Conservation (phyloP, 2,888 invertebrate species). For the Ophion ventricosus region DNA sequence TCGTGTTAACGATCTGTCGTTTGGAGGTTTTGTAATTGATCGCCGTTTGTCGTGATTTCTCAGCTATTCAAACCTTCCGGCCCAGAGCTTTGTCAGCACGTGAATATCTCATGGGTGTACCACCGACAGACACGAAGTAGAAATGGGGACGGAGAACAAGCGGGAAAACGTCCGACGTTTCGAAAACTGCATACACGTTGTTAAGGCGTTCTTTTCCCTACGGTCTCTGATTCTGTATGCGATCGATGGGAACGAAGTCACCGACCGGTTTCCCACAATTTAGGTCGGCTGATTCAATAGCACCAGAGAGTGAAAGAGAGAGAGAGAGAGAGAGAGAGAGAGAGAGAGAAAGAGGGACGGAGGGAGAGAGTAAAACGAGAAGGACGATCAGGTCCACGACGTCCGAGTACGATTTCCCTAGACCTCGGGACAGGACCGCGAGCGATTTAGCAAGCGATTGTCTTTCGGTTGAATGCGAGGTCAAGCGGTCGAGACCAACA, state of each 20-base stretch:
- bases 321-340: background rate
- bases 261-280: slow-evolving; percentile 56
- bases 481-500: slow-evolving; percentile 40
- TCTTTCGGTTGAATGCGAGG: slow-evolving; percentile 74
- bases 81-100: slow-evolving; percentile 44
- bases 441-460: slow-evolving; percentile 76
- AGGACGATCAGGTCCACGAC: slow-evolving; percentile 45
- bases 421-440: slow-evolving; percentile 61
- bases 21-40: slow-evolving; percentile 47
- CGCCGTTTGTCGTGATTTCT: slow-evolving; percentile 41
- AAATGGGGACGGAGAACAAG: slow-evolving; percentile 21
- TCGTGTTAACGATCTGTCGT: slow-evolving; percentile 55
- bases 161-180: slow-evolving; percentile 39
- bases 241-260: slow-evolving; percentile 65
- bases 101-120: slow-evolving; percentile 24
- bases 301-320: slow-evolving; percentile 20
- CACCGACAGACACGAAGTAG: background rate
- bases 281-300: slow-evolving; percentile 69
- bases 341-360: slow-evolving; percentile 23
- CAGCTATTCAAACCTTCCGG: slow-evolving; percentile 40
- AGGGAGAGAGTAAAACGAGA: background rate
- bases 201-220: slow-evolving; percentile 52
- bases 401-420: slow-evolving; percentile 71
- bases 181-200: slow-evolving; percentile 47
- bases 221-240: background rate